Evolutionary conservation across 1,140 invertebrate genomes (phyloP), one percentile per base, ranked within the genome.

Genomic region (Dendroctonus ponderosae): DNA sequence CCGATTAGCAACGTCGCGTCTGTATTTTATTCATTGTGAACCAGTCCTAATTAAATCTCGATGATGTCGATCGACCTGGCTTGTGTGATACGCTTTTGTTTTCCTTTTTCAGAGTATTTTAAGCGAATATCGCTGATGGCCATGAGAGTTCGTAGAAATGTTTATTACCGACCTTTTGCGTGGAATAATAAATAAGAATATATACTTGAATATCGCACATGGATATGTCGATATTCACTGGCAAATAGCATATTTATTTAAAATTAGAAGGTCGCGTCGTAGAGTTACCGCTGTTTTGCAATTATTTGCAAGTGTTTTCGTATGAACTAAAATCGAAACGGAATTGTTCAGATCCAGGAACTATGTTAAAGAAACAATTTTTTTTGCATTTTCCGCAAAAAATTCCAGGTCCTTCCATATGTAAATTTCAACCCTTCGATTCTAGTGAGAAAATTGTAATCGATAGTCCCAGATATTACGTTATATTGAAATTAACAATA

Each of bases 101-200:
- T 54, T 57, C 39, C 53, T 41, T 56, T 56, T 56, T 56, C 39
- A 56, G 54, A 12, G 54, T 8, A 57, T 57, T 57, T 57, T 57
- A 57, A 57, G 37, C 40, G 40, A 57, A 42, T 57, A 48, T 48
- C 57, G 44, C 57, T 26, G 44, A 26, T 37, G 57, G 12, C 57
- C 57, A 59, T 59, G 57, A 59, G 44, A 59, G 9, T 59, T 59
- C 57, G 57, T 44, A 48, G 57, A 59, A 59, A 59, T 59, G 42
- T 48, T 59, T 59, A 59, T 59, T 59, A 59, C 57, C 44, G 57
- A 37, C 57, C 57, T 59, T 59, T 59, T 48, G 37, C 38, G 2
- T 37, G 57, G 57, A 59, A 59, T 48, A 48, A 59, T 48, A 59
- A 59, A 59, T 59, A 59, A 59, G 44, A 59, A 37, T 40, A 12